A percentile compares a stretch with the other conserved stretches of the same genome.
Evolutionary conservation across 2,797 vertebrate genomes (phyloP).

Genomic region (Myotis pilosus): DNA sequence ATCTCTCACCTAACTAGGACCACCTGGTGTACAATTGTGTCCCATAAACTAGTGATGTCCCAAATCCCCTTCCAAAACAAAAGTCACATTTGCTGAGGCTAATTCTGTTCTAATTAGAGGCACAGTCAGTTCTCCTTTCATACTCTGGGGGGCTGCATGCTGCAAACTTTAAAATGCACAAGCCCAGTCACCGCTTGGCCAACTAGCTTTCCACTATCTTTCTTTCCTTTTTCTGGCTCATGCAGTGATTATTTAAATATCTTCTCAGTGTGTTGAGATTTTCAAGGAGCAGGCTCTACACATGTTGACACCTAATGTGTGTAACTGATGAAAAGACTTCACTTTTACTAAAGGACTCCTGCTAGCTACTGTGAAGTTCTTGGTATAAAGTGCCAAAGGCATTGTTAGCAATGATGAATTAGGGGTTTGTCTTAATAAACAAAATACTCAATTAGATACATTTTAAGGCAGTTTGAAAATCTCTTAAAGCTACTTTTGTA

Average conservation of each 20-base stretch:
- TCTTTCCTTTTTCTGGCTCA: not conserved
- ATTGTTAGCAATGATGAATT: not conserved
- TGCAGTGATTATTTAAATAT: conserved; percentile 44
- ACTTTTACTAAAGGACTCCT: not conserved
- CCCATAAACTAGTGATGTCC: conserved; percentile 65
- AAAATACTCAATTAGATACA: not conserved
- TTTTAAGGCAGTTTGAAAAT: conserved; percentile 15
- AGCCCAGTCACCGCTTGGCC: not conserved
- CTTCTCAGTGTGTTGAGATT: not conserved
- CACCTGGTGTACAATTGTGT: conserved; percentile 65
- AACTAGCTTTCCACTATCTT: not conserved
- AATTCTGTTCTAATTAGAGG: not conserved
- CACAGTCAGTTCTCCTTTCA: conserved; percentile 36
- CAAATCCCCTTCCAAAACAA: conserved; percentile 58
- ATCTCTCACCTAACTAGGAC: conserved; percentile 73
- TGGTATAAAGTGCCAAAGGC: not conserved
- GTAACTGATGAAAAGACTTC: conserved; percentile 52
- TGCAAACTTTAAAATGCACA: conserved; percentile 37
- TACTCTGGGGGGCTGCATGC: conserved; percentile 63
- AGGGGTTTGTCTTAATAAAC: not conserved
- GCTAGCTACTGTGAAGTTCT: conserved; percentile 35
- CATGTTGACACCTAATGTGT: not conserved
- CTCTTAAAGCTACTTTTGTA: not conserved
- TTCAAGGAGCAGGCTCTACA: not conserved
- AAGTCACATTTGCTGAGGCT: conserved; percentile 24